Conservation (phyloP, 2,888 invertebrate genomes). For the Lysandra coridon region DNA sequence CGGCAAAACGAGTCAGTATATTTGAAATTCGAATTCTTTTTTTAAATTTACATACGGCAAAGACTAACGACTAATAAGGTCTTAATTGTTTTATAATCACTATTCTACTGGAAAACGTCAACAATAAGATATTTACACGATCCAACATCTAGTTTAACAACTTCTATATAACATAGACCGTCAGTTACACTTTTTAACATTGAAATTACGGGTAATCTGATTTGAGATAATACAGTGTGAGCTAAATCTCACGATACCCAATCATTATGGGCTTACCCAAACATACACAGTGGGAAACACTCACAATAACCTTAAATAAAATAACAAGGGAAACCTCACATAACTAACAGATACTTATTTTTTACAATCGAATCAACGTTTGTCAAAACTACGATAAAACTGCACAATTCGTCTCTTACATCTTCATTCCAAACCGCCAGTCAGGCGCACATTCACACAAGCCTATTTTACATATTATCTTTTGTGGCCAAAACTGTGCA, state of each 20-base stretch:
- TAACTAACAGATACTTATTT: not conserved
- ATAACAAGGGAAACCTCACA: too few species aligned
- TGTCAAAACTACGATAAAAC: not conserved
- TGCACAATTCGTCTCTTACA: too few species aligned
- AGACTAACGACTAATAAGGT: constrained; percentile 33
- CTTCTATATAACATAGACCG: constrained; percentile 48
- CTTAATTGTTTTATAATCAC: constrained; percentile 31
- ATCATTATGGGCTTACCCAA: not conserved
- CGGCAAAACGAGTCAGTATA: constrained; percentile 11
- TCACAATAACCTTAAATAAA: too few species aligned
- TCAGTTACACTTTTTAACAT: constrained; percentile 33
- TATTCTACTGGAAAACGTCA: constrained; percentile 46
- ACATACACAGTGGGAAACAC: not conserved
- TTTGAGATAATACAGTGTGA: not conserved
- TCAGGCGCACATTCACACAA: not conserved
- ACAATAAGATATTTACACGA: constrained; percentile 61
- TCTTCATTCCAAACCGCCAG: not conserved
- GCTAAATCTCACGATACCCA: not conserved
- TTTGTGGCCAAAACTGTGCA: not conserved
- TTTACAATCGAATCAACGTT: not conserved
- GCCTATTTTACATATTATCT: not conserved
- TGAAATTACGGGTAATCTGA: constrained; percentile 6
- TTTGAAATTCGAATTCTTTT: constrained; percentile 24
- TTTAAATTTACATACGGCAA: constrained; percentile 22
- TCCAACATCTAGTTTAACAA: constrained; percentile 66